Evolutionary conservation across 1,140 invertebrate species (phyloP).

Genomic region (Caenorhabditis tropicalis): DNA sequence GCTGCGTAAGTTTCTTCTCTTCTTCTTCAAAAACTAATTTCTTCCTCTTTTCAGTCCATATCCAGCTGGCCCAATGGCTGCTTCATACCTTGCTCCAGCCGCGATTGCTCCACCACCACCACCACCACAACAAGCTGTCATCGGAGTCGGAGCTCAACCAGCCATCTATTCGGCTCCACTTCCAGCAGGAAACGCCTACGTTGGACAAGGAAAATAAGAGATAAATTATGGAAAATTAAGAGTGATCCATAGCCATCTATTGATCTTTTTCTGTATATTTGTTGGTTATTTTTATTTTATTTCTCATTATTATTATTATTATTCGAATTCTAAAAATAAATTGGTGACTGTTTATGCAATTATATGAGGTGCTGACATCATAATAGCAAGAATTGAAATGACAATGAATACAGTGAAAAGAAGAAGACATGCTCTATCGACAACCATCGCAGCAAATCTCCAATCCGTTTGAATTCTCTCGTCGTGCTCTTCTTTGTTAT

Average conservation of each 20-base stretch:
- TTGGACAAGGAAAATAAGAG: slow-evolving; percentile 33
- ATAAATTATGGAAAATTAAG: background rate
- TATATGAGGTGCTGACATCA: slow-evolving; percentile 57
- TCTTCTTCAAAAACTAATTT: background rate
- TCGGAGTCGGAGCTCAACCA: slow-evolving; percentile 33
- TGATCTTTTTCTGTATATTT: slow-evolving; percentile 41
- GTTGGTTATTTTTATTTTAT: slow-evolving; percentile 27
- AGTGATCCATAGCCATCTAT: slow-evolving; percentile 29
- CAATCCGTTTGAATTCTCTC: slow-evolving; percentile 71
- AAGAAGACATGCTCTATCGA: slow-evolving; percentile 73
- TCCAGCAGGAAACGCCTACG: slow-evolving; percentile 35
- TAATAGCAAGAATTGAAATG: slow-evolving; percentile 69
- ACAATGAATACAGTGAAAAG: slow-evolving; percentile 73
- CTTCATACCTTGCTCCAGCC: slow-evolving; percentile 23
- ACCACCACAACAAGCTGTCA: slow-evolving; percentile 19
- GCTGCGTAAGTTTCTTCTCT: background rate
- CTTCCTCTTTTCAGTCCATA: background rate
- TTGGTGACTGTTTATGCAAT: slow-evolving; percentile 48
- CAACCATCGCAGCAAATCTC: slow-evolving; percentile 74
- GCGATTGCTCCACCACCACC: slow-evolving; percentile 32
- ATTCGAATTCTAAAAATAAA: background rate
- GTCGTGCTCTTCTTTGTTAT: slow-evolving; percentile 50
- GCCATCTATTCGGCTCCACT: slow-evolving; percentile 11
- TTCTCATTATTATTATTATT: background rate
- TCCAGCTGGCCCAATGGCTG: slow-evolving; percentile 25